Percentiles rank a stretch among this genome's conserved stretches.
Evolutionary conservation across 2,797 vertebrate genomes (phyloP).

Genomic region (Aulostomus chinensis): DNA sequence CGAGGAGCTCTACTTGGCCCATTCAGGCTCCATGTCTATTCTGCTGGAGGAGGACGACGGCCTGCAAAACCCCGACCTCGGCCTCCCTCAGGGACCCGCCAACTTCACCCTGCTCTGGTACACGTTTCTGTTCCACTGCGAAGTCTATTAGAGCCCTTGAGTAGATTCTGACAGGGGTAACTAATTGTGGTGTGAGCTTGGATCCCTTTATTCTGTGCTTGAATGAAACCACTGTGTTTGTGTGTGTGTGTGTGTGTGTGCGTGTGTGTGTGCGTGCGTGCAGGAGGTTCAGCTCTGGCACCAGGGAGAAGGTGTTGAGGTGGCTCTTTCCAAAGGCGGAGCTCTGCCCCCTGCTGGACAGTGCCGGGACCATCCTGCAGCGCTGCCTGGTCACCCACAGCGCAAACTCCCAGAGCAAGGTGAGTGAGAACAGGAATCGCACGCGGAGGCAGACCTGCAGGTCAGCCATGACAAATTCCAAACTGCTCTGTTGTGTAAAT

Average conservation of each 20-base stretch:
- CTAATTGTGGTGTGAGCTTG: too few species aligned
- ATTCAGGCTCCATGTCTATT: conserved; percentile 73
- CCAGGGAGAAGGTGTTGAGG: conserved; percentile 74
- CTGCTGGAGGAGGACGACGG: conserved; percentile 67
- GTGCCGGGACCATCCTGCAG: conserved; percentile 75
- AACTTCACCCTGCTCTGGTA: conserved; percentile 84
- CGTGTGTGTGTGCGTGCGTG: neutral
- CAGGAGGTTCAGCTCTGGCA: conserved; percentile 76
- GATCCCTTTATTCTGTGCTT: too few species aligned
- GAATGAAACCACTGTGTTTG: too few species aligned
- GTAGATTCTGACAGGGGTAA: too few species aligned
- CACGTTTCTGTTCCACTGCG: neutral
- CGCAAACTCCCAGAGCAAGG: conserved; percentile 74
- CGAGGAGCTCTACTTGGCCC: conserved; percentile 76
- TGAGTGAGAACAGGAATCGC: too few species aligned
- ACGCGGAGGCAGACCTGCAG: too few species aligned
- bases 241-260: too few species aligned
- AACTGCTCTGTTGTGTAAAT: too few species aligned
- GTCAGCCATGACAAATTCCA: too few species aligned
- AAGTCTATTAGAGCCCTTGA: too few species aligned
- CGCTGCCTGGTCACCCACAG: conserved; percentile 78
- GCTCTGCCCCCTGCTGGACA: conserved; percentile 78
- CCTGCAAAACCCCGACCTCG: conserved; percentile 36
- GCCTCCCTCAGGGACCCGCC: conserved; percentile 73
- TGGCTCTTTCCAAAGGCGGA: conserved; percentile 80